Percentiles rank a stretch among this genome's conserved stretches.
Evolutionary conservation across 2,797 vertebrate genomes (phyloP).

Genomic region (Chloroceryle amazona): DNA sequence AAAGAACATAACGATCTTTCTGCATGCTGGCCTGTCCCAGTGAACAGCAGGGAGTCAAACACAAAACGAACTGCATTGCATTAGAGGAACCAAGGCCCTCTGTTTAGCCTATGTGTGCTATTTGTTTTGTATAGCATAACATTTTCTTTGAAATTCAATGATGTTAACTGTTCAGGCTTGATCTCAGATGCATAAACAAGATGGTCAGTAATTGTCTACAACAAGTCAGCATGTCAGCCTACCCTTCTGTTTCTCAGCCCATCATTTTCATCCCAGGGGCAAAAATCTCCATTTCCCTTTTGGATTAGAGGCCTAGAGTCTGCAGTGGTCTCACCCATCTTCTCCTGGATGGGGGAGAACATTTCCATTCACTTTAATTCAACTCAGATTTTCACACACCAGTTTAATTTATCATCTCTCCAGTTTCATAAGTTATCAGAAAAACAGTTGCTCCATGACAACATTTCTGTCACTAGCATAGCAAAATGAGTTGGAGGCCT

Average conservation of each 20-base stretch:
- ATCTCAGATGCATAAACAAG: background rate
- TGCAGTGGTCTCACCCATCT: background rate
- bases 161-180: background rate
- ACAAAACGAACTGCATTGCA: background rate
- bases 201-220: background rate
- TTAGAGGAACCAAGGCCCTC: background rate
- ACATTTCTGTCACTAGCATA: background rate
- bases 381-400: background rate
- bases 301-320: background rate
- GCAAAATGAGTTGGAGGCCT: background rate
- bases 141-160: background rate
- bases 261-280: background rate
- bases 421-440: background rate
- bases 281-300: background rate
- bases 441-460: background rate
- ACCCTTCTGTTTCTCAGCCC: background rate
- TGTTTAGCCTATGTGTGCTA: background rate
- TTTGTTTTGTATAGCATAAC: background rate
- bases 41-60: background rate
- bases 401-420: background rate
- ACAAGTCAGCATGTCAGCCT: background rate
- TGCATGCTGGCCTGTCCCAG: background rate
- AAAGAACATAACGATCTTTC: background rate
- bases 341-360: background rate
- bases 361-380: background rate